Conservation (phyloP, 2,113 vertebrate genomes). For the Xiphophorus hellerii region DNA sequence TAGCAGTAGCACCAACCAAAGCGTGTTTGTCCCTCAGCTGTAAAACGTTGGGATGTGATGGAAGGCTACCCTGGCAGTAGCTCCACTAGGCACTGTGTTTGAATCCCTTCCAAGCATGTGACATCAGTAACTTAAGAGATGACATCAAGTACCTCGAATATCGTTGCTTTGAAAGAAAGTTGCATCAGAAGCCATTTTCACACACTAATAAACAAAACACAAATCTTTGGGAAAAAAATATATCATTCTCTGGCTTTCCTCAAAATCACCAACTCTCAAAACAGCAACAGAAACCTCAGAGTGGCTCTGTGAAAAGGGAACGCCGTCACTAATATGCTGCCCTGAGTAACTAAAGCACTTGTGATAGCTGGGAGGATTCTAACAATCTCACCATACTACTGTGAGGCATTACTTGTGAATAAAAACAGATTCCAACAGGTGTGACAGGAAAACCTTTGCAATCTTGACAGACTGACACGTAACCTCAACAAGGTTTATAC, state of each 20-base stretch:
- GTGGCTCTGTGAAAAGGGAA: conserved; percentile 55
- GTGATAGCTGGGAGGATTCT: conserved; percentile 36
- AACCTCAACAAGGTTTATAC: conserved; percentile 19
- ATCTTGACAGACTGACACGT: neutral
- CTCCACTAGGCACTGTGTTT: conserved; percentile 73
- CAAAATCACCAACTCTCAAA: neutral
- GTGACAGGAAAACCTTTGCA: neutral
- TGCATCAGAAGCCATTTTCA: conserved; percentile 23
- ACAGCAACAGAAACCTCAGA: conserved; percentile 32
- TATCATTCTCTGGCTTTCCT: neutral
- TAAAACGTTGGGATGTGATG: conserved; percentile 47
- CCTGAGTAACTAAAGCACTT: conserved; percentile 80
- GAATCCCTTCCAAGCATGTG: conserved; percentile 29
- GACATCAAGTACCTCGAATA: conserved; percentile 27
- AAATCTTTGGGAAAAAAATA: conserved; percentile 42
- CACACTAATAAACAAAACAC: conserved; percentile 25
- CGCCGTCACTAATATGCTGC: conserved; percentile 55
- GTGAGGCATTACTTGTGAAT: conserved; percentile 59
- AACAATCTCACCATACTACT: conserved; percentile 11
- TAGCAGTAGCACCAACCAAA: conserved; percentile 71
- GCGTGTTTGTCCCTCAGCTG: conserved; percentile 18
- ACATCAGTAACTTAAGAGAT: conserved; percentile 57
- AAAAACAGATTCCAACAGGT: conserved; percentile 30
- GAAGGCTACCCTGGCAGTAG: conserved; percentile 41
- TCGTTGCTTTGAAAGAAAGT: conserved; percentile 31